Evolutionary conservation across 2,888 invertebrate genomes (phyloP), one percentile per base, ranked within the genome.

Genomic region (Lithophane semibrunnea): DNA sequence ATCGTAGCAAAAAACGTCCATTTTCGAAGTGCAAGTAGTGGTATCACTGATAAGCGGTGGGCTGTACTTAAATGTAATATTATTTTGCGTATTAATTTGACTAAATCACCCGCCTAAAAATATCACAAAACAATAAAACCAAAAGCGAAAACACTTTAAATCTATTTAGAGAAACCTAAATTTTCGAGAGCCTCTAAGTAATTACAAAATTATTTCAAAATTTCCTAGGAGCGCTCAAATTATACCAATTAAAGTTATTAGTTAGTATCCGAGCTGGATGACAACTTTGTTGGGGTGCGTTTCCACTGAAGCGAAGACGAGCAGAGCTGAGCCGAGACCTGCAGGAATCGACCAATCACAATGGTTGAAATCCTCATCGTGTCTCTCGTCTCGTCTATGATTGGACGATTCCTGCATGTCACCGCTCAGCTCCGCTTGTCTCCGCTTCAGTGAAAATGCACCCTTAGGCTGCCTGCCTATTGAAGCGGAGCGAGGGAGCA

Each of bases 221-320:
- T 29, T 60, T 80, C 10, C 9, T 44, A 9, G 7, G 63, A 76
- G 58, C 66, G 60, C 75, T 75, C 47, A 61, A 86, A 76, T 83
- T 65, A 65, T 52, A 75, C 44, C 52, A 75, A 81, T 86, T 79
- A 81, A 71, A 72, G 63, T 71, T 79, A 75, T 65, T 75, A 78
- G 52, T 65, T 74, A 60, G 75, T 79, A 66, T 77, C 24, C 65
- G 24, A 69, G 24, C 24, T 42, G 13, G 37, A 66, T 47, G 8
- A 66, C 16, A 74, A 73, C 49, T 81, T 83, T 72, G 49, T 81
- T n/a, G n/a, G n/a, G n/a, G n/a, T n/a, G n/a, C n/a, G n/a, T n/a
- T n/a, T n/a, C n/a, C n/a, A n/a, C n/a, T n/a, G n/a, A n/a, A n/a
- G n/a, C n/a, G n/a, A n/a, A n/a, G n/a, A n/a, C n/a, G n/a, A n/a